These are phyloP conservation scores for Polypedilum vanderplanki DNA, from an alignment of 1,140 invertebrate species.

Conservation along the genomic window DNA sequence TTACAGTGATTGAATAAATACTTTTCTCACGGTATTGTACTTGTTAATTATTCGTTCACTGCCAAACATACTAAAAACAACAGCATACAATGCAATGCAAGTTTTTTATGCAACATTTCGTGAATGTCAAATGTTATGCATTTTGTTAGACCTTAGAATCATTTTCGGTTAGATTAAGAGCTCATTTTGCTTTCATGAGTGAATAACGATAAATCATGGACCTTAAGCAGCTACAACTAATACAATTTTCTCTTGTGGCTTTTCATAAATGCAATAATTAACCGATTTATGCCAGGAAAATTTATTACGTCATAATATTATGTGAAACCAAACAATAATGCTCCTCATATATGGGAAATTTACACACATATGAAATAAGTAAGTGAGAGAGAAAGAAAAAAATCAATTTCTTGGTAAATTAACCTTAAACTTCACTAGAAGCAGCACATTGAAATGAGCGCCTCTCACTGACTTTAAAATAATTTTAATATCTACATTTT, in stretches of 20 bases:
- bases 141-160: background rate
- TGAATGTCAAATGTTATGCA: background rate
- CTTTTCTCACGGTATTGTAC: slow-evolving; percentile 17
- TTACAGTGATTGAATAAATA: slow-evolving; percentile 7
- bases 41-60: background rate
- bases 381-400: background rate
- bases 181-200: background rate
- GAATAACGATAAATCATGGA: background rate
- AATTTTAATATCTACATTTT: too few species aligned
- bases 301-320: slow-evolving; percentile 27
- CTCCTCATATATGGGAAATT: background rate
- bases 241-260: background rate
- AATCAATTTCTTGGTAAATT: slow-evolving; percentile 24
- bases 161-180: too few species aligned
- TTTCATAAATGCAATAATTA: slow-evolving; percentile 15
- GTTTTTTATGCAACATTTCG: slow-evolving; percentile 8
- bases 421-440: slow-evolving; percentile 27
- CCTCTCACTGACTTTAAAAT: too few species aligned
- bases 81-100: too few species aligned
- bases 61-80: too few species aligned
- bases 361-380: background rate
- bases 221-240: background rate
- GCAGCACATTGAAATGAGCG: background rate
- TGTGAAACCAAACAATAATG: slow-evolving; percentile 22
- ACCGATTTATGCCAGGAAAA: slow-evolving; percentile 7